A percentile compares a stretch with the other conserved stretches of the same genome.
These are phyloP conservation scores for Labrus mixtus DNA, from an alignment of 2,113 vertebrate species.

Conservation along the genomic window DNA sequence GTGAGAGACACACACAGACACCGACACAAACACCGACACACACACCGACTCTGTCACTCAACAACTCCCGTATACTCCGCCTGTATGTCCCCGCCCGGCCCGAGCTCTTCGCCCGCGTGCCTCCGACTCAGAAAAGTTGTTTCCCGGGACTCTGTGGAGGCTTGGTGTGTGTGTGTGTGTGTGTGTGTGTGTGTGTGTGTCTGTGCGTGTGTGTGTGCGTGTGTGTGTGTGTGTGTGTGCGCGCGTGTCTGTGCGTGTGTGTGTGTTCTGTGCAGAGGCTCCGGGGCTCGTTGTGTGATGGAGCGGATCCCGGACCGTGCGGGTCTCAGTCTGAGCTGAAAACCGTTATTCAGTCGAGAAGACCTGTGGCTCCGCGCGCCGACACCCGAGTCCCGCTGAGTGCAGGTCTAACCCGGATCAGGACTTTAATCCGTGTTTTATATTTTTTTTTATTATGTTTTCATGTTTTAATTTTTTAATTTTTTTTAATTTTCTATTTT, in stretches of 20 bases:
- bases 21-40: not conserved
- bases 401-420: not conserved
- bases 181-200: no score
- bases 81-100: not conserved
- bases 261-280: not conserved
- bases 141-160: conserved; percentile 1
- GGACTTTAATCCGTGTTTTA: not conserved
- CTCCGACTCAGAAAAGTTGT: not conserved
- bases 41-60: conserved; percentile 1
- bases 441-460: not conserved
- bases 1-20: conserved; percentile 80
- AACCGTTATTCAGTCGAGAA: conserved; percentile 27
- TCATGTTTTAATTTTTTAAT: not conserved
- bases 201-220: no score
- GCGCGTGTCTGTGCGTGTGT: no score
- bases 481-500: no score
- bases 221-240: no score
- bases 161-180: not conserved
- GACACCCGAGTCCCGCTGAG: not conserved
- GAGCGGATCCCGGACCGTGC: not conserved
- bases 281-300: not conserved
- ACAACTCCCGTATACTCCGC: not conserved
- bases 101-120: not conserved
- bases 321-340: not conserved
- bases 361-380: conserved; percentile 6